Base-by-base conservation (phyloP, 2,797 vertebrate genomes). In the Coranthus polyacanthus region DNA sequence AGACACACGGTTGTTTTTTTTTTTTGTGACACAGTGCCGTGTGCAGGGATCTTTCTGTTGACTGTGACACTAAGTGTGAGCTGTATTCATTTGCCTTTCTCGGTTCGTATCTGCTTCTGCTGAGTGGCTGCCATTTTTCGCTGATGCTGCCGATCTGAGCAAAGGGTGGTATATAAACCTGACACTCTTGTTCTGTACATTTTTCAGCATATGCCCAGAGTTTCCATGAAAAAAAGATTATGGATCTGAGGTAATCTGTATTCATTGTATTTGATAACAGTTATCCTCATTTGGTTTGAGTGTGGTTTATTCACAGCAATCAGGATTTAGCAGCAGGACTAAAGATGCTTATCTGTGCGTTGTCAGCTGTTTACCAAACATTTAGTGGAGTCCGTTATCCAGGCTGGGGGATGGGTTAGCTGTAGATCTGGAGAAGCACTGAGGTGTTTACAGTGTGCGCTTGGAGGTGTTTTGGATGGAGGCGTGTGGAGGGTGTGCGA, bases 401-500 rank as follows among this genome's bases (percentile, higher is more conserved):
- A 12, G 3, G 12, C 5, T 1, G 2, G 37, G 68, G 63, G 20
- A 11, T 15, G 55, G 60, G 36, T 6, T 9, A 22, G 17, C 24
- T 37, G 13, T 20, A 70, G 18, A 46, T 43, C 20, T 10, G n/a
- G 10, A 17, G 3, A 32, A 50, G 12, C 61, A 1, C 21, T 24
- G 38, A 45, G 12, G 11, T 70, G 71, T 79, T 81, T 66, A 32
- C 29, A 3, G n/a, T 51, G 16, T 42, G 21, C 15, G 51, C 34
- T 11, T 62, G 43, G 45, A 68, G 51, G 45, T 69, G 71, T 66
- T 58, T 37, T 3, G 17, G 62, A 61, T 54, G 58, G 61, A 77
- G 76, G 75, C 17, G 8, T 71, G 75, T 57, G 41, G 75, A 55
- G 82, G 85, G 87, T 49, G 86, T 88, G 86, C 72, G 59, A 49